Base-by-base conservation (phyloP, 1,140 invertebrate genomes). In the Sycobia sp. region DNA sequence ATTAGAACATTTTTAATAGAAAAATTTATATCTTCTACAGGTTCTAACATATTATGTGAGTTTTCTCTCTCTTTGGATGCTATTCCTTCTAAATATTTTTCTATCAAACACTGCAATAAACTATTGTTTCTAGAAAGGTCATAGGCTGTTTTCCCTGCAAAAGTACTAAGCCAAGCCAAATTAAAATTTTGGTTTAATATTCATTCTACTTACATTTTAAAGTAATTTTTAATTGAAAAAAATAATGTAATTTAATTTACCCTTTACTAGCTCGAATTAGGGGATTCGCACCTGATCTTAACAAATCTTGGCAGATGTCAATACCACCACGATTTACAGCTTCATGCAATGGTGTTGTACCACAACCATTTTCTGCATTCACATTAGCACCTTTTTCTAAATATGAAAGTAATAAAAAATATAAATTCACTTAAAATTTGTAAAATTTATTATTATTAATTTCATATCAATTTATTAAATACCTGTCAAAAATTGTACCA, bases 311-410 rank as follows among this genome's bases (percentile, higher is more conserved):
- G 53, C 87, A 83, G 66, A 88, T 84, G 20, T 78, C 76, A 49
- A 76, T 62, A 74, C 88, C 83, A 7, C 84, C 85, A 67, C 87
- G 77, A 67, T 76, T 79, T 3, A 88, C 84, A 58, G 87, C 87
- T 73, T 89, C 86, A 67, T 89, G 87, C 20, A 89, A 75, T 32
- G 88, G 86, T 5, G 86, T 88, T 39, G 83, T 84, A 22, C 87
- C 86, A 66, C 80, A 82, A 16, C 76, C 78, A 77, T 88, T 89
- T 62, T 83, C 76, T 8, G 81, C 74, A 75, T 87, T 86, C 38
- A 83, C 76, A 71, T 83, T 75, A 2, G 82, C 82, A 50, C 82
- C 83, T 64, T 83, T 76, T 53, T 84, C 87, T 88, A 63, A 1
- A 71, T 67, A 60, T 55, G 44, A 69, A 69, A 44, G 46, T 61